phyloP scores from a whole-genome alignment of 2,113 vertebrate species.

The Sprattus sprattus region DNA sequence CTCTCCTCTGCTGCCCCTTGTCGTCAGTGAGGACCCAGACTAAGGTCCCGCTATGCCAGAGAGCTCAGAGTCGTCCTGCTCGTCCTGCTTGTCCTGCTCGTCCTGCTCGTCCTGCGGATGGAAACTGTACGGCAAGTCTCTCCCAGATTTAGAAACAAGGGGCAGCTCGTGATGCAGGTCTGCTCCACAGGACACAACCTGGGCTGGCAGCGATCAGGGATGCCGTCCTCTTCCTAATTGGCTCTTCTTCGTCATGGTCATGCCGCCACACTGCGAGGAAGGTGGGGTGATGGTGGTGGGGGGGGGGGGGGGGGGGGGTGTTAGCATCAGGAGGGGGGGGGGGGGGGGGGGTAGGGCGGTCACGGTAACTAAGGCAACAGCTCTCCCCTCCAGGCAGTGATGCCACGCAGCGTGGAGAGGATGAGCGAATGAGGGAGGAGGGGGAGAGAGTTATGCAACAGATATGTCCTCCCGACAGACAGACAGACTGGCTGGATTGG shows the following conservation, averaged over 20 bases:
- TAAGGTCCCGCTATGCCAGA: no score
- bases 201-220: constrained; percentile 50
- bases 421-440: neutral
- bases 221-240: constrained; percentile 36
- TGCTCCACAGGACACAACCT: neutral
- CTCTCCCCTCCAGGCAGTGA: neutral
- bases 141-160: neutral
- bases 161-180: neutral
- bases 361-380: neutral
- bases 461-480: neutral
- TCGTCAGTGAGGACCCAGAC: no score
- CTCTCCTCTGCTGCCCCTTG: constrained; percentile 21
- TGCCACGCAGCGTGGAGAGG: neutral
- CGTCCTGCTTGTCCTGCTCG: no score
- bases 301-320: constrained; percentile 36
- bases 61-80: no score
- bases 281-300: constrained; percentile 42
- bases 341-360: neutral
- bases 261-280: neutral
- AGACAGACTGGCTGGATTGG: no score
- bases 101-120: no score
- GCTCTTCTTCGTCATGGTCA: constrained; percentile 56
- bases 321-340: neutral
- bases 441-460: constrained; percentile 36
- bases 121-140: neutral